Evolutionary conservation across 2,797 vertebrate species (phyloP).

Genomic region (Hippocampus kuda): DNA sequence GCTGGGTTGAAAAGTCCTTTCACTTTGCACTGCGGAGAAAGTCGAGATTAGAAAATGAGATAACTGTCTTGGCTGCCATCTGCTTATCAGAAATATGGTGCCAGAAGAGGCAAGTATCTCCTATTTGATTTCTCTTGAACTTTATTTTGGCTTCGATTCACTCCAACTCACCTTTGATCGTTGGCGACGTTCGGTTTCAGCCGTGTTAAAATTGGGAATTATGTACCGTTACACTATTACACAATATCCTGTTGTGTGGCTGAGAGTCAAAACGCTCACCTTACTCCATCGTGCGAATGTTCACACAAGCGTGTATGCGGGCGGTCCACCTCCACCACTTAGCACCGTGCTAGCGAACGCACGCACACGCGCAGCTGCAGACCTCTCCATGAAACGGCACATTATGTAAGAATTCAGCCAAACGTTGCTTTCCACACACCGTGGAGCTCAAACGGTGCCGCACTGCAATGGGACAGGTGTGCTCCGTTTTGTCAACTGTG

Average conservation of each 20-base stretch:
- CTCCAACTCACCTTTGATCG: background rate
- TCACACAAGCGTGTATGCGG: constrained; percentile 23
- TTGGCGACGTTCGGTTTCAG: constrained; percentile 1
- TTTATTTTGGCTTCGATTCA: background rate
- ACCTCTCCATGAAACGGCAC: constrained; percentile 44
- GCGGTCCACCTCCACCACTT: constrained; percentile 53
- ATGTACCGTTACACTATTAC: constrained; percentile 21
- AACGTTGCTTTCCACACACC: constrained; percentile 31
- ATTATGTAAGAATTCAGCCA: constrained; percentile 53
- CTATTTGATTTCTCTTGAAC: background rate
- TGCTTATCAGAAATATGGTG: background rate
- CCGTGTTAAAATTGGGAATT: constrained; percentile 18
- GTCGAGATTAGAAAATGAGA: background rate
- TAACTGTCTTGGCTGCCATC: background rate
- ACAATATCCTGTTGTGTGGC: constrained; percentile 39
- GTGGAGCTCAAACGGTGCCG: constrained; percentile 26
- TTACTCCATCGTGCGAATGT: constrained; percentile 23
- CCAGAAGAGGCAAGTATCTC: background rate
- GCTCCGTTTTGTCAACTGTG: background rate
- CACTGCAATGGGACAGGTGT: constrained; percentile 55
- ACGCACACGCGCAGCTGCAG: constrained; percentile 38
- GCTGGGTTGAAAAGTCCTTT: background rate
- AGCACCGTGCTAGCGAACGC: constrained; percentile 38
- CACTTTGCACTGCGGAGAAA: background rate
- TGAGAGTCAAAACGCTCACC: constrained; percentile 23